These are phyloP conservation scores for Chymomyza fuscimana DNA, from an alignment of 2,888 invertebrate species.

Conservation along the genomic window DNA sequence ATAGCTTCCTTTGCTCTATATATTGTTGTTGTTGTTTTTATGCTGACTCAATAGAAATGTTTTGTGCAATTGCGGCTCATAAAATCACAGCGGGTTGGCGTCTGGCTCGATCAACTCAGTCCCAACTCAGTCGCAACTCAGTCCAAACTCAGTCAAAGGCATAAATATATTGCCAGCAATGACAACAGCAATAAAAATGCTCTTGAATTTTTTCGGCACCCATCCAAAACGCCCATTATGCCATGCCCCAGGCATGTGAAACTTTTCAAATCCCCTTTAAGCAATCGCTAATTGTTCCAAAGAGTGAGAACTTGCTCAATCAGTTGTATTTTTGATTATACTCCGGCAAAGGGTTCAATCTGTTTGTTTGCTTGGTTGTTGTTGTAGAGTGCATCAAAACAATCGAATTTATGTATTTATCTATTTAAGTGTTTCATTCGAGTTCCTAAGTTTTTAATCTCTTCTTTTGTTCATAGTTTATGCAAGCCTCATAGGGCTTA, in stretches of 20 bases:
- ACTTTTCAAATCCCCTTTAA: background rate
- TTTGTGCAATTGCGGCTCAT: constrained; percentile 78
- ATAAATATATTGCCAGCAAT: constrained; percentile 48
- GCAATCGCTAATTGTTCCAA: background rate
- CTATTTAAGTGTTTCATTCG: too few relatives aligned
- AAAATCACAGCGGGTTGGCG: constrained; percentile 77
- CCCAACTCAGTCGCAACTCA: constrained; percentile 3
- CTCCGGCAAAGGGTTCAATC: background rate
- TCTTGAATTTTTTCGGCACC: constrained; percentile 13
- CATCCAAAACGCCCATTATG: constrained; percentile 19
- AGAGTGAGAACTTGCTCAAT: background rate
- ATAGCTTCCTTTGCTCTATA: background rate
- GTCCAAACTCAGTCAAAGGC: constrained; percentile 4
- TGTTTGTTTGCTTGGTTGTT: too few relatives aligned
- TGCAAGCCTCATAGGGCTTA: too few relatives aligned
- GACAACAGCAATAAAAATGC: constrained; percentile 65
- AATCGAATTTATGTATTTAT: too few relatives aligned
- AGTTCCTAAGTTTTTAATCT: too few relatives aligned
- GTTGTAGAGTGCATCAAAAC: background rate
- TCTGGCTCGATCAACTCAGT: constrained; percentile 59
- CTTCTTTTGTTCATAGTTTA: too few relatives aligned
- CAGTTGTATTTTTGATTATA: background rate
- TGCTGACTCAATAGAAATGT: constrained; percentile 76
- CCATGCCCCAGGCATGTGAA: background rate
- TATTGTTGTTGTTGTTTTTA: constrained; percentile 45